Evolutionary conservation across 2,888 invertebrate species (phyloP), one percentile per base, ranked within the genome.

Genomic region (Argynnis bischoffii): DNA sequence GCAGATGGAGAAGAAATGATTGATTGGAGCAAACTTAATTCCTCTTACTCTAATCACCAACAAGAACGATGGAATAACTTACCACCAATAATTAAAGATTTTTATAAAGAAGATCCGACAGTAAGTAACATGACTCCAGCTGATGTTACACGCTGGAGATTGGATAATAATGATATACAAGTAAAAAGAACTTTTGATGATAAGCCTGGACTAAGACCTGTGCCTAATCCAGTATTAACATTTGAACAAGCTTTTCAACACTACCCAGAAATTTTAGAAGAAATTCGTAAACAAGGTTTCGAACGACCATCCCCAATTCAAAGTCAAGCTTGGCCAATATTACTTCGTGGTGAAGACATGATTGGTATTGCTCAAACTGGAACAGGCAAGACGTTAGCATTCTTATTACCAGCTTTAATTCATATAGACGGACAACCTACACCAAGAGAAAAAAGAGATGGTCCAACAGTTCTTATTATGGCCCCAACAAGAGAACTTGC

Each of bases 301-400:
- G 85, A 86, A 31, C 94, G 94, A 70, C 99, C 99, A 0, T 96
- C 98, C 0, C 99, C 99, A 0, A 98, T 99, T 78, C 98, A 99
- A 87, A 93, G 95, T 69, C 98, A 99, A 89, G 96, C 98, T 0
- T 99, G 99, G 99, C 99, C 99, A 1, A 94, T 99, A 70, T 92
- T 99, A 0, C 88, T 99, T 54, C 95, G 95, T 79, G 99, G 99
- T 0, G 95, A 96, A 80, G 99, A 99, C 88, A 88, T 99, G 83
- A 99, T 99, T 83, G 99, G 99, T 11, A 99, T 99, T 74, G 99
- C 99, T 0, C 99, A 98, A 89, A 98, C 98, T 6, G 98, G 98
- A 66, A 97, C 97, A 18, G 98, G 98, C 0, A 99, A 99, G 91
- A 99, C 99, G 0, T 91, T 99, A 67, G 99, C 98, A 0, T 99